Evolutionary conservation across 2,113 vertebrate genomes (phyloP).

Genomic region (Dromiciops gliroides): DNA sequence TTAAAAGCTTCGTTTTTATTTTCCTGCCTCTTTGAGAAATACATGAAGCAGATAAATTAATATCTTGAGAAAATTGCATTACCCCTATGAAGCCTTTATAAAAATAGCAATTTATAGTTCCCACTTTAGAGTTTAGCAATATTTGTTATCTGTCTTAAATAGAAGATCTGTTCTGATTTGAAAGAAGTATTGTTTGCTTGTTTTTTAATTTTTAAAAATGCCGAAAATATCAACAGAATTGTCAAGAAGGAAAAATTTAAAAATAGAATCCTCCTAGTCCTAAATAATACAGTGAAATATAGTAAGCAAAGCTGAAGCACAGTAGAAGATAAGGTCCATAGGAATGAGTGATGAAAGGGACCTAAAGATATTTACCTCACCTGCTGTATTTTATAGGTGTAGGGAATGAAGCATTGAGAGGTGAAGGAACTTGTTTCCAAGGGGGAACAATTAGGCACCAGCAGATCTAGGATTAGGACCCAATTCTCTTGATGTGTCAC

Average conservation of each 20-base stretch:
- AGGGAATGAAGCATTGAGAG: neutral
- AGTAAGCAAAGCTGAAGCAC: neutral
- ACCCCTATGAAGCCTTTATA: neutral
- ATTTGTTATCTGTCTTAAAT: neutral
- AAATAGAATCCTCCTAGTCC: conserved; percentile 4
- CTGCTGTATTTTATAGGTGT: neutral
- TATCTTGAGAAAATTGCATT: conserved; percentile 8
- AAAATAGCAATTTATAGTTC: neutral
- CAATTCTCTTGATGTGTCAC: neutral
- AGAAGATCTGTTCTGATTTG: neutral
- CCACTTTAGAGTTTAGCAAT: neutral
- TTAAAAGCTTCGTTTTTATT: neutral
- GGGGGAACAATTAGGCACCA: neutral
- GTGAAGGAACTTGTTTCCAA: neutral
- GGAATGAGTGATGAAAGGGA: neutral
- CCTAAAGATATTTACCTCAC: neutral
- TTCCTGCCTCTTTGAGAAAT: neutral
- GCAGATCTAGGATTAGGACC: neutral
- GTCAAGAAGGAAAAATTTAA: neutral
- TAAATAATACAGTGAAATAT: neutral
- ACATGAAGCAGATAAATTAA: neutral
- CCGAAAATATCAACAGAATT: neutral
- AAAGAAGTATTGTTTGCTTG: neutral
- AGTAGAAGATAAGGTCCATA: neutral
- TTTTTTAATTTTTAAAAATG: neutral